Evolutionary conservation across 2,113 vertebrate genomes (phyloP).

Genomic region (Sturnira hondurensis): DNA sequence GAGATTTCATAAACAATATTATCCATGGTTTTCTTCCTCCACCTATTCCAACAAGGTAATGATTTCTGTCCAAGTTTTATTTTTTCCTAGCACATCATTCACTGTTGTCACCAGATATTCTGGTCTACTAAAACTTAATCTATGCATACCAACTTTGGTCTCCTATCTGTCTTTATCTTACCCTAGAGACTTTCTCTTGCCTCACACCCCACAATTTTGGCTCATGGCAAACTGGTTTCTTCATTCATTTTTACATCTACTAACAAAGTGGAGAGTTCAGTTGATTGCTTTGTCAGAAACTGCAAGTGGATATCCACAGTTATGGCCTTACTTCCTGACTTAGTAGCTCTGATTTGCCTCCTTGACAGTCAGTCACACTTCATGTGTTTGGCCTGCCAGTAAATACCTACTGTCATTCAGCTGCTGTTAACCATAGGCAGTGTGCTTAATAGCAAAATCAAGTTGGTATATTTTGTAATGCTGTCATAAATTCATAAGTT

Average conservation of each 20-base stretch:
- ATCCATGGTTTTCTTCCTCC: neutral
- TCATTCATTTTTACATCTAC: neutral
- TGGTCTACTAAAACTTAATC: neutral
- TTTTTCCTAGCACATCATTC: neutral
- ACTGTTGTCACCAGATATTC: neutral
- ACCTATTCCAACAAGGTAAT: neutral
- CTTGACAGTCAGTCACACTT: neutral
- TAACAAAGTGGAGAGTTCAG: neutral
- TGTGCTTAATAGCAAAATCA: neutral
- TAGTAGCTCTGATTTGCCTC: neutral
- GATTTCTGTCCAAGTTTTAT: neutral
- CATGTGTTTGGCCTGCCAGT: neutral
- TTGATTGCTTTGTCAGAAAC: neutral
- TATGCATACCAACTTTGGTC: neutral
- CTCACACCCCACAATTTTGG: neutral
- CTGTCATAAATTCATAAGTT: neutral
- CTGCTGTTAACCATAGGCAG: neutral
- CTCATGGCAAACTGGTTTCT: neutral
- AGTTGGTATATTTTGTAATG: neutral
- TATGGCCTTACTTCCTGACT: neutral
- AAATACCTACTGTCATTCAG: neutral
- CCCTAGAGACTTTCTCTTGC: neutral
- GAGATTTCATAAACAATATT: neutral
- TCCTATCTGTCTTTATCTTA: neutral
- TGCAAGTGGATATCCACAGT: no score